Evolutionary conservation across 2,113 vertebrate genomes (phyloP).

Genomic region (Caranx ignobilis): DNA sequence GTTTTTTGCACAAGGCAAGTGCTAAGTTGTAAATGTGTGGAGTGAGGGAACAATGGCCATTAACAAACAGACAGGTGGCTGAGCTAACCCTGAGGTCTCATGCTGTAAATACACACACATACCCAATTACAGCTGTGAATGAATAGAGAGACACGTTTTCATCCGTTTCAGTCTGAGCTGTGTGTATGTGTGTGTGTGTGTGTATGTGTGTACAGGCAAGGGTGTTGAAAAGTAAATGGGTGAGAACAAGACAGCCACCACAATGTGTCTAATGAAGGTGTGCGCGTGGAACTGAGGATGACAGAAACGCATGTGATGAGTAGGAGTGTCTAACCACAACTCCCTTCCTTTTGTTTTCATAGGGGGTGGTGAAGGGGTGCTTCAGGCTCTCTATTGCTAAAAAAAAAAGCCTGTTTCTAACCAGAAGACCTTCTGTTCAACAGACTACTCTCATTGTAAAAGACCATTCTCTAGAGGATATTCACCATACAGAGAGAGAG

Average conservation of each 20-base stretch:
- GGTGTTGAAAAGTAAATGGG: constrained; percentile 52
- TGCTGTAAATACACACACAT: constrained; percentile 21
- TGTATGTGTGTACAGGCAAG: not conserved
- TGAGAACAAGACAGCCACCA: constrained; percentile 54
- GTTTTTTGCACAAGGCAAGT: not conserved
- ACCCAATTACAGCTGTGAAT: constrained; percentile 54
- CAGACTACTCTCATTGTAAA: constrained; percentile 14
- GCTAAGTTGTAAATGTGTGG: not conserved
- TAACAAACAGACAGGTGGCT: constrained; percentile 65
- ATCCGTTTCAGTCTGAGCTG: constrained; percentile 20
- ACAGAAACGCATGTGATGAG: constrained; percentile 46
- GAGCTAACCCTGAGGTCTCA: constrained; percentile 46
- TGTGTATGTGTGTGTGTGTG: constrained; percentile 7
- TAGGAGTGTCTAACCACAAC: constrained; percentile 43
- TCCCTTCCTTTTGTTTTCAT: constrained; percentile 63
- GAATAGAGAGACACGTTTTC: constrained; percentile 46
- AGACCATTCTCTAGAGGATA: constrained; percentile 25
- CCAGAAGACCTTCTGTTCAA: constrained; percentile 45
- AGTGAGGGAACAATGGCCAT: constrained; percentile 9
- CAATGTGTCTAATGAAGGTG: constrained; percentile 60
- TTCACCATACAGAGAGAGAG: not conserved
- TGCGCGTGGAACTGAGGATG: constrained; percentile 39
- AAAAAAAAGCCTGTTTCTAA: constrained; percentile 42
- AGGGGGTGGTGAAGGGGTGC: constrained; percentile 41
- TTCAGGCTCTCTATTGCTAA: constrained; percentile 24